Percentiles rank a stretch among this genome's conserved stretches.
phyloP scores from a whole-genome alignment of 2,113 vertebrate genomes.

The Sminthopsis crassicaudata region DNA sequence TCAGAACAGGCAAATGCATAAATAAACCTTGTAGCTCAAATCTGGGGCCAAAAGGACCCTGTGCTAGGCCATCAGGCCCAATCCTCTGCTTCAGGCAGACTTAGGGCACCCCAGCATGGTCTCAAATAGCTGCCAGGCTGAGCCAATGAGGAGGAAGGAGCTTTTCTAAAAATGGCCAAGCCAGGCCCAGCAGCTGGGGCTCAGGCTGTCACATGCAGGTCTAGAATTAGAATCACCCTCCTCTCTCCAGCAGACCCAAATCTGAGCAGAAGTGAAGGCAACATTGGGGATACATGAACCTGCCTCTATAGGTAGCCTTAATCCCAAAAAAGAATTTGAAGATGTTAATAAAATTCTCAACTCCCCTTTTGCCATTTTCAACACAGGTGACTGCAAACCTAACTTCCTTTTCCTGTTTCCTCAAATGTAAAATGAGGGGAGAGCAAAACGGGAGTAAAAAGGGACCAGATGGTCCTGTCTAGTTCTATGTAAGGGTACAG shows the following conservation, averaged over 20 bases:
- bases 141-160: not conserved
- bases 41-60: not conserved
- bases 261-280: not conserved
- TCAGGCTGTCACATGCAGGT: not conserved
- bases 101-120: not conserved
- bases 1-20: not conserved
- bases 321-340: not conserved
- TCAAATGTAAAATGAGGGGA: not conserved
- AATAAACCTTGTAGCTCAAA: not conserved
- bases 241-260: not conserved
- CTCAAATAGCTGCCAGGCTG: not conserved
- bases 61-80: not conserved
- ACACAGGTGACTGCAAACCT: not conserved
- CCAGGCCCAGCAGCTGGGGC: not conserved
- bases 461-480: too few relatives aligned
- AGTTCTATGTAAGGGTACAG: not conserved
- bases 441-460: not conserved
- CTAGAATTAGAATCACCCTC: not conserved
- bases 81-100: not conserved
- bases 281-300: not conserved
- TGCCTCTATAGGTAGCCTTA: not conserved
- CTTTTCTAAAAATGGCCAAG: not conserved
- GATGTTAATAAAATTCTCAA: not conserved
- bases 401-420: not conserved
- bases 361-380: not conserved